Base-by-base conservation (phyloP, 1,140 invertebrate species). In the Bombus sibiricus region DNA sequence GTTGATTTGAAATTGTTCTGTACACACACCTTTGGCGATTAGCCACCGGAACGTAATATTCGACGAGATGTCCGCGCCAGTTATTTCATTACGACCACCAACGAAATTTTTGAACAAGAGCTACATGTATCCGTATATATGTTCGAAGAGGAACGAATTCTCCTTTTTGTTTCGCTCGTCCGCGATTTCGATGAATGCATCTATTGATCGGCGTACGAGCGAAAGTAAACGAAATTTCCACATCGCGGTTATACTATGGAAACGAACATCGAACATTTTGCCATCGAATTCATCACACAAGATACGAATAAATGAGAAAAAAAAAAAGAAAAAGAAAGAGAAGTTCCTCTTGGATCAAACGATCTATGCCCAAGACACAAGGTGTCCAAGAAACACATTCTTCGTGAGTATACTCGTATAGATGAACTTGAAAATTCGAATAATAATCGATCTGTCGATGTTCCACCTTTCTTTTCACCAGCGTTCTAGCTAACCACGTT, bases 1-100 rank as follows among this genome's bases (percentile, higher is more conserved):
- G 75, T 43, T 69, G 22, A 47, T 71, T 78, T 32, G 34, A 64
- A 72, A 62, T 57, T 78, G 9, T 77, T 71, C 28, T 73, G 18
- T 59, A 64, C 41, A 72, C 76, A 32, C 68, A n/a, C 53, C 68
- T 37, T 2, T 32, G 39, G 18, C 32, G 47, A 80, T 80, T 53
- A 77, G n/a, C 25, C 66, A 83, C 37, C 34, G 47, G 12, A 53
- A 53, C 13, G 34, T 2, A 34, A 64, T 72, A 32, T 68, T 84
- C 13, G 32, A 69, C 53, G 37, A 83, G n/a, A 78, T 34, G 66
- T 72, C 8, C 76, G 34, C 69, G 77, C 75, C 34, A 41, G 75
- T 81, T 73, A 18, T 62, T 53, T 57, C 57, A 83, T 90, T 90
- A 87, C 89, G 89, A 90, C 89, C 89, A 91, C 89, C 89, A 90